Evolutionary conservation across 2,113 vertebrate species (phyloP).

Genomic region (Percina caprodes): DNA sequence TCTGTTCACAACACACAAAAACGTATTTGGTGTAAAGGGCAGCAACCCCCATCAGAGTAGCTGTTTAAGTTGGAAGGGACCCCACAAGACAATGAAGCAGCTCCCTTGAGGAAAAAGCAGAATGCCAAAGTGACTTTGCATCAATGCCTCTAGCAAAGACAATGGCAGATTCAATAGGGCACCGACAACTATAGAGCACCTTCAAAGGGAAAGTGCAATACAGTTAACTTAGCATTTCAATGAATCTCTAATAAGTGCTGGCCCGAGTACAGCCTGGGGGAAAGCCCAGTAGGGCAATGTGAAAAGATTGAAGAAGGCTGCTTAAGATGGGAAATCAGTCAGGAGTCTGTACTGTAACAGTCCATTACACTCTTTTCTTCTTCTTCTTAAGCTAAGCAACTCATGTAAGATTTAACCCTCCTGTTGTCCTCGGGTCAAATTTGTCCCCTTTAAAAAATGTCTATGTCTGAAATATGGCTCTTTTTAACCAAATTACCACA

Average conservation of each 20-base stretch:
- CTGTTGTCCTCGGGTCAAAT: no score
- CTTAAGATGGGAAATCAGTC: slow-evolving; percentile 32
- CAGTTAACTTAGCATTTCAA: slow-evolving; percentile 75
- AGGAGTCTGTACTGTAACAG: slow-evolving; percentile 10
- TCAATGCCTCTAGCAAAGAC: slow-evolving; percentile 57
- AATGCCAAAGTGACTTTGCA: slow-evolving; percentile 57
- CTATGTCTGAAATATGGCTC: no score
- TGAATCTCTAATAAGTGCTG: slow-evolving; percentile 56
- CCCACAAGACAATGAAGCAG: slow-evolving; percentile 61
- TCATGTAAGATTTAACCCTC: slow-evolving; percentile 8
- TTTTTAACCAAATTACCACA: no score
- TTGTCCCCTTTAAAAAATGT: no score
- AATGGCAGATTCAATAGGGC: slow-evolving; percentile 56
- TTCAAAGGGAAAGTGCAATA: slow-evolving; percentile 58
- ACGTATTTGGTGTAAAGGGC: slow-evolving; percentile 46
- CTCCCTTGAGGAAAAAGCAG: slow-evolving; percentile 40
- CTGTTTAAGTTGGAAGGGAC: slow-evolving; percentile 33
- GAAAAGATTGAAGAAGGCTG: slow-evolving; percentile 23
- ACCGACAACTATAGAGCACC: slow-evolving; percentile 43
- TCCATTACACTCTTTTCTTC: slow-evolving; percentile 52
- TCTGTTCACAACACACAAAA: slow-evolving; percentile 29
- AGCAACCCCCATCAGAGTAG: slow-evolving; percentile 50
- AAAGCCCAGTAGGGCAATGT: slow-evolving; percentile 12
- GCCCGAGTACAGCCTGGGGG: slow-evolving; percentile 13
- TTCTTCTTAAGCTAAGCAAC: slow-evolving; percentile 13